Percentiles rank a stretch among this genome's conserved stretches.
Conservation (phyloP, 1,140 invertebrate species). For the Lysiphlebus fabarum region DNA sequence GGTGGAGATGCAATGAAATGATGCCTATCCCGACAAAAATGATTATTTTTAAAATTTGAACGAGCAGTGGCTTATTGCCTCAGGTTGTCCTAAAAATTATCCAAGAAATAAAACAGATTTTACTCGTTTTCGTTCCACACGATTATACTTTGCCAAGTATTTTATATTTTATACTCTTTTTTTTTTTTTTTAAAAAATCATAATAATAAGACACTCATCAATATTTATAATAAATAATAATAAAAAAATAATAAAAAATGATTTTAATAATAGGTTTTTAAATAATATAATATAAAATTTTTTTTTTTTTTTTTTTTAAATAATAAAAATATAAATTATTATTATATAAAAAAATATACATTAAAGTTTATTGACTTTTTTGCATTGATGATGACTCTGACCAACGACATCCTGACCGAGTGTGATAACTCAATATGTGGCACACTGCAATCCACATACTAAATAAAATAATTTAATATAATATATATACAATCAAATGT, state of each 20-base stretch:
- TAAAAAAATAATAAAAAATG: background rate
- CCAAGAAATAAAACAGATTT: slow-evolving; percentile 12
- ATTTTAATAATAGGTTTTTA: background rate
- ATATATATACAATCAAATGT: slow-evolving; percentile 1
- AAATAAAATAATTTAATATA: slow-evolving; percentile 4
- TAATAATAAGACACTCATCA: too few relatives aligned
- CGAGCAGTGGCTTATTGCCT: slow-evolving; percentile 10
- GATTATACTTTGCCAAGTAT: slow-evolving; percentile 23
- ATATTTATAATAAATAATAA: too few relatives aligned
- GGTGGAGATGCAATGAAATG: too few relatives aligned
- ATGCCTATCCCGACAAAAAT: too few relatives aligned
- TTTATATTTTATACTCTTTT: too few relatives aligned
- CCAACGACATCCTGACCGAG: slow-evolving; percentile 28
- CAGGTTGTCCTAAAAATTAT: slow-evolving; percentile 13
- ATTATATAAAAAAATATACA: background rate
- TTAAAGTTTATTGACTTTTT: background rate
- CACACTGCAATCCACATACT: slow-evolving; percentile 9
- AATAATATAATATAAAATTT: background rate
- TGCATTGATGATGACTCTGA: slow-evolving; percentile 19
- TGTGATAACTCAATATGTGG: slow-evolving; percentile 24
- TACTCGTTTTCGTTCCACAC: slow-evolving; percentile 36
- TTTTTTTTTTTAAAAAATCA: too few relatives aligned
- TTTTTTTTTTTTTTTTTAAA: too few relatives aligned
- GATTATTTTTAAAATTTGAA: too few relatives aligned
- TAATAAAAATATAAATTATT: background rate